These are phyloP conservation scores for Rutpela maculata DNA, from an alignment of 2,888 invertebrate species.

Conservation along the genomic window DNA sequence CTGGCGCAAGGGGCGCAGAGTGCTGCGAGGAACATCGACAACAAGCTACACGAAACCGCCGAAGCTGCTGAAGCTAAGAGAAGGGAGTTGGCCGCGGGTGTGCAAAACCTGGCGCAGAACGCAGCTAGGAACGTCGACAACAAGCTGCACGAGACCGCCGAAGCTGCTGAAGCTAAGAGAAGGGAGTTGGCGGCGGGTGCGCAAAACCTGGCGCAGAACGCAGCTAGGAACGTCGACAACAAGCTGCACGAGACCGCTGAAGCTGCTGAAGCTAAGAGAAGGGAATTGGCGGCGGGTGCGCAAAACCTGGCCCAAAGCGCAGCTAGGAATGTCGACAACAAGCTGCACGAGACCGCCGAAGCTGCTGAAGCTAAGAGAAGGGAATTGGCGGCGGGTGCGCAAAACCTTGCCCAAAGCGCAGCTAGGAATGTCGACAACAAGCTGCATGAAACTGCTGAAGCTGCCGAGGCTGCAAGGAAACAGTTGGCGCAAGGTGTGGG, in stretches of 20 bases:
- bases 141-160: constrained; percentile 25
- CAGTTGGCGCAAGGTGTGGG: constrained; percentile 48
- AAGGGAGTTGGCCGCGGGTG: constrained; percentile 43
- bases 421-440: constrained; percentile 46
- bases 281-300: constrained; percentile 45
- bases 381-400: constrained; percentile 45
- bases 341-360: constrained; percentile 47
- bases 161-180: constrained; percentile 33
- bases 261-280: constrained; percentile 51
- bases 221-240: constrained; percentile 30
- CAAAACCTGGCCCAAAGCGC: constrained; percentile 27
- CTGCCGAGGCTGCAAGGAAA: constrained; percentile 49
- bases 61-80: constrained; percentile 53
- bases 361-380: constrained; percentile 52
- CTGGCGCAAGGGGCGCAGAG: constrained; percentile 44
- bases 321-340: constrained; percentile 46
- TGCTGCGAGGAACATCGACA: constrained; percentile 29
- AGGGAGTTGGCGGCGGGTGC: constrained; percentile 28
- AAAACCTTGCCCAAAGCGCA: constrained; percentile 44
- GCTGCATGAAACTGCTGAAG: constrained; percentile 53
- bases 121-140: constrained; percentile 15
- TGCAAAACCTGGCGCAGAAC: constrained; percentile 42
- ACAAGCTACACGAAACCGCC: constrained; percentile 53
- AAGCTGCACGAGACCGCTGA: constrained; percentile 54
- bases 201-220: constrained; percentile 41